Evolutionary conservation across 1,140 invertebrate species (phyloP).

Genomic region (Cyclargus thomasi): DNA sequence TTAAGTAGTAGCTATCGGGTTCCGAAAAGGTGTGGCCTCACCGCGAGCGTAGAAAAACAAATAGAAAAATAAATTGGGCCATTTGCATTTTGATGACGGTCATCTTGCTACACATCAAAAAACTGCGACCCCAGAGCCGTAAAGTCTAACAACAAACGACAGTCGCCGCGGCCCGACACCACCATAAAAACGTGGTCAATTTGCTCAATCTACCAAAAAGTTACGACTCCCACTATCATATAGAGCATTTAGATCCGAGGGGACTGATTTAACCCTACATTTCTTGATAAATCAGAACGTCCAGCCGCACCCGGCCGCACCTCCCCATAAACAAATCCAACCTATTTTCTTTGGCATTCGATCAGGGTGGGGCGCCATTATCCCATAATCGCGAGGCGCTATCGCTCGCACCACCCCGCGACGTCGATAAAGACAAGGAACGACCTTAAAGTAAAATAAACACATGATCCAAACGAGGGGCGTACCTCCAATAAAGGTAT

Average conservation of each 20-base stretch:
- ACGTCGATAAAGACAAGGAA: slow-evolving; percentile 56
- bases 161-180: background rate
- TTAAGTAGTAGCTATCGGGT: no score
- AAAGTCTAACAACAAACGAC: slow-evolving; percentile 8
- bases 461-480: slow-evolving; percentile 63
- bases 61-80: background rate
- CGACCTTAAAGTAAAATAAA: slow-evolving; percentile 69
- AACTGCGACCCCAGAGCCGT: background rate
- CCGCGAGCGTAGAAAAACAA: background rate
- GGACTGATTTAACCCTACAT: slow-evolving; percentile 19
- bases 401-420: slow-evolving; percentile 24
- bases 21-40: background rate
- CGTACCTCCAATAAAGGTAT: slow-evolving; percentile 61
- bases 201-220: slow-evolving; percentile 14
- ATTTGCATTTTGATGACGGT: background rate
- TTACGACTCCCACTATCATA: slow-evolving; percentile 7
- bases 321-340: slow-evolving; percentile 46
- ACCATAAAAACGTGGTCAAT: slow-evolving; percentile 10
- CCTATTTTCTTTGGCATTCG: slow-evolving; percentile 59
- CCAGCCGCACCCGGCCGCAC: slow-evolving; percentile 47
- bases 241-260: slow-evolving; percentile 23
- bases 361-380: slow-evolving; percentile 53
- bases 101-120: background rate
- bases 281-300: slow-evolving; percentile 54
- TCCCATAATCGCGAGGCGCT: slow-evolving; percentile 49